These are phyloP conservation scores for Engraulis encrasicolus DNA, from an alignment of 2,113 vertebrate species.

Conservation along the genomic window DNA sequence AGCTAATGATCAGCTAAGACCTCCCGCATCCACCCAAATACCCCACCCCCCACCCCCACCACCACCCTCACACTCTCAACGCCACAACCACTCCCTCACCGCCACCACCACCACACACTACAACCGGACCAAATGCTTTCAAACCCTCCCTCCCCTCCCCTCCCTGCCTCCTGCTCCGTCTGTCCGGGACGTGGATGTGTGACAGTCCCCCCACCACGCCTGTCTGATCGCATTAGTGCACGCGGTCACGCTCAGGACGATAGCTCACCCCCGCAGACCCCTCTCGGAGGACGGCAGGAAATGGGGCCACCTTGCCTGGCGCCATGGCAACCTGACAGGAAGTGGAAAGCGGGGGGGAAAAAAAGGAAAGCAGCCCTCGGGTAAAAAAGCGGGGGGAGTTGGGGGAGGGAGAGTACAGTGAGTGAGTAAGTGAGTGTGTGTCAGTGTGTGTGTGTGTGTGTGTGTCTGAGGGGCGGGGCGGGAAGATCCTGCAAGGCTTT, in stretches of 20 bases:
- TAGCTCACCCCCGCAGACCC: slow-evolving; percentile 46
- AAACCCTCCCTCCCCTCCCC: not conserved
- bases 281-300: slow-evolving; percentile 45
- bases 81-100: no score
- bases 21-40: not conserved
- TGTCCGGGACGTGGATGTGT: slow-evolving; percentile 40
- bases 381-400: slow-evolving; percentile 39
- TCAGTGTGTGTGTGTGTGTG: not conserved
- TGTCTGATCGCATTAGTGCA: slow-evolving; percentile 60
- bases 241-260: slow-evolving; percentile 43
- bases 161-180: slow-evolving; percentile 5
- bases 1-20: not conserved
- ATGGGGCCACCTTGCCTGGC: slow-evolving; percentile 61
- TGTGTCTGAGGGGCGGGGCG: not conserved
- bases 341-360: slow-evolving; percentile 43
- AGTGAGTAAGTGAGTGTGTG: not conserved
- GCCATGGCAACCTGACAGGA: slow-evolving; percentile 65
- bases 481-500: not conserved
- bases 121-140: not conserved
- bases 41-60: no score
- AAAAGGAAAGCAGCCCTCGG: slow-evolving; percentile 47
- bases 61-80: no score
- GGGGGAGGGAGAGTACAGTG: slow-evolving; percentile 11
- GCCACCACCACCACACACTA: no score
- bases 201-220: slow-evolving; percentile 52